Evolutionary conservation across 2,888 invertebrate genomes (phyloP).

Genomic region (Mesorhabditis belari): DNA sequence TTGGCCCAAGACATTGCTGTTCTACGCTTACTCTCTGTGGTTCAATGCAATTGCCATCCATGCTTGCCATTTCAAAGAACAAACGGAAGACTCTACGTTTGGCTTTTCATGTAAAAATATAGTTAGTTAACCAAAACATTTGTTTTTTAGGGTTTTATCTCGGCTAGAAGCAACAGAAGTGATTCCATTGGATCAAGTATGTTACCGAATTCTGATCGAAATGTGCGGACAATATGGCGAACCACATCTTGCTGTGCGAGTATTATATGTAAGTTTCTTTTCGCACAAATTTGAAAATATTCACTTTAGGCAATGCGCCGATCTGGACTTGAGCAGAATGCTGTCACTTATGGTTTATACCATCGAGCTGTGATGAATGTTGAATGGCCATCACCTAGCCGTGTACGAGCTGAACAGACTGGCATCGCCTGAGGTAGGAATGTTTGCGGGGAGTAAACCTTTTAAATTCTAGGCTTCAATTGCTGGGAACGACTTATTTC

Average conservation of each 20-base stretch:
- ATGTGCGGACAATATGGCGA: constrained; percentile 82
- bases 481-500: background rate
- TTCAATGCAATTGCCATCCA: constrained; percentile 84
- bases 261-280: constrained; percentile 33
- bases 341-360: constrained; percentile 88
- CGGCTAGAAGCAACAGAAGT: constrained; percentile 71
- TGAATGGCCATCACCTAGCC: constrained; percentile 37
- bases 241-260: constrained; percentile 85
- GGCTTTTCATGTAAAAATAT: constrained; percentile 36
- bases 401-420: constrained; percentile 31
- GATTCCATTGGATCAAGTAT: constrained; percentile 60
- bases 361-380: constrained; percentile 65
- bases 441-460: constrained; percentile 68
- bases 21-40: constrained; percentile 70
- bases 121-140: background rate
- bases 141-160: constrained; percentile 63
- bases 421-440: constrained; percentile 27
- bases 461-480: constrained; percentile 47
- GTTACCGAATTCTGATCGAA: constrained; percentile 97
- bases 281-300: too few relatives aligned
- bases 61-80: constrained; percentile 62
- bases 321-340: constrained; percentile 87
- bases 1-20: constrained; percentile 54
- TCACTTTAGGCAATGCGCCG: constrained; percentile 73
- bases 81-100: constrained; percentile 68